A percentile compares a stretch with the other conserved stretches of the same genome.
Conservation (phyloP, 2,797 vertebrate species). For the Jordanella pulchra region DNA sequence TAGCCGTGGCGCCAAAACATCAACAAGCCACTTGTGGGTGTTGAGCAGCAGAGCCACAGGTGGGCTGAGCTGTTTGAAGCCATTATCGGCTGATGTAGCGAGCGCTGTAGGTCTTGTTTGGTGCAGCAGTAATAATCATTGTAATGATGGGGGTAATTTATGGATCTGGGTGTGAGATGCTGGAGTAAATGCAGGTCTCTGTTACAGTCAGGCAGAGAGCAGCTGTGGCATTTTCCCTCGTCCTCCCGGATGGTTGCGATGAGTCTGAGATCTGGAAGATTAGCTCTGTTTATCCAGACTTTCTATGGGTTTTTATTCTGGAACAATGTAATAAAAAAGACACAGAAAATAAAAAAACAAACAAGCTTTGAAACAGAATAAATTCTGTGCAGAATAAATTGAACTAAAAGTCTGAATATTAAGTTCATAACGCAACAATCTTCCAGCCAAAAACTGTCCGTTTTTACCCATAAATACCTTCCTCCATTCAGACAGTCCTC, state of each 20-base stretch:
- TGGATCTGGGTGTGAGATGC: constrained; percentile 3
- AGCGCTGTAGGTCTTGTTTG: constrained; percentile 23
- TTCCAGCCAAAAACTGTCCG: too few species aligned
- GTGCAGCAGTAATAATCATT: not conserved
- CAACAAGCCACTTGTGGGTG: constrained; percentile 21
- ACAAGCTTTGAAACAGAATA: too few species aligned
- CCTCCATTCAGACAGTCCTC: too few species aligned
- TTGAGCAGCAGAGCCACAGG: constrained; percentile 19
- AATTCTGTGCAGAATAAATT: too few species aligned
- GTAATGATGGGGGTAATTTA: constrained; percentile 10
- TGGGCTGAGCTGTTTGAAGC: constrained; percentile 35
- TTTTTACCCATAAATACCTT: too few species aligned
- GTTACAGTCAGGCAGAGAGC: not conserved
- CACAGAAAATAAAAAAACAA: too few species aligned
- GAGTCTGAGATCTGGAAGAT: not conserved
- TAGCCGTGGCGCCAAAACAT: constrained; percentile 2
- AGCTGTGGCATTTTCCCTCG: not conserved
- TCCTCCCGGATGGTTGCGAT: not conserved
- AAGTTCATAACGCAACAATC: too few species aligned
- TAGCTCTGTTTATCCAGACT: not conserved
- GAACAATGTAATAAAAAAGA: too few species aligned
- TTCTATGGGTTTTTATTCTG: too few species aligned
- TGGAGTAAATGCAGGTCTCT: constrained; percentile 6
- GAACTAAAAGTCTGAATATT: too few species aligned
- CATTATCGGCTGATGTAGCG: constrained; percentile 7